Conservation (phyloP, 2,113 vertebrate species). For the Pimephales promelas region DNA sequence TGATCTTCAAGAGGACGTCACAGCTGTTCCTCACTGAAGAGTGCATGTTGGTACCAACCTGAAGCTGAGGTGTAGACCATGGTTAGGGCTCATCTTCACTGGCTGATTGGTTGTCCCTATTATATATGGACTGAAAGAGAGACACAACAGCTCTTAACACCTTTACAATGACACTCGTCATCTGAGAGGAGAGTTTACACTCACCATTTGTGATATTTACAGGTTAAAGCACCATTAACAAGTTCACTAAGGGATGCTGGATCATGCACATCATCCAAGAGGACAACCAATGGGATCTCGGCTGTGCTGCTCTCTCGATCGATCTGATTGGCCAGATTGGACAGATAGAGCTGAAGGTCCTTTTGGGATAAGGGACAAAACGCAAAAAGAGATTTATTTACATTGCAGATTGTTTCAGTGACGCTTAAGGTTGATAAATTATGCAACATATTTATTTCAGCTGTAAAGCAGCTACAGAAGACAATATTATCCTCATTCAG, state of each 20-base stretch:
- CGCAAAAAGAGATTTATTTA: background rate
- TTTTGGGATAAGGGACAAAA: slow-evolving; percentile 58
- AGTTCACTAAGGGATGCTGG: slow-evolving; percentile 91
- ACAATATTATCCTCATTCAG: background rate
- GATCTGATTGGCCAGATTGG: slow-evolving; percentile 96
- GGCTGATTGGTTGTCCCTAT: slow-evolving; percentile 98
- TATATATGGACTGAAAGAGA: slow-evolving; percentile 86
- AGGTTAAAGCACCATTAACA: slow-evolving; percentile 94
- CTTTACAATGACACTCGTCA: background rate
- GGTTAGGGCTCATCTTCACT: slow-evolving; percentile 95
- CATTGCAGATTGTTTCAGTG: background rate
- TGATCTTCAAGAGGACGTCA: background rate
- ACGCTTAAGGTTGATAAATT: background rate
- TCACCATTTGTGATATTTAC: slow-evolving; percentile 99
- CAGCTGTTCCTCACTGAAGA: background rate
- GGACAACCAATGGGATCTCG: slow-evolving; percentile 89
- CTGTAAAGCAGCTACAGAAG: background rate
- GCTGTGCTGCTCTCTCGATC: slow-evolving; percentile 86
- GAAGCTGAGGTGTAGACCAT: slow-evolving; percentile 95
- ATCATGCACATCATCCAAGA: slow-evolving; percentile 92
- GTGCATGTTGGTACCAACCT: slow-evolving; percentile 72
- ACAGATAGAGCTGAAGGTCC: slow-evolving; percentile 96
- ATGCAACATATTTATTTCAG: background rate
- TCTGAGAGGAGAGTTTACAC: background rate
- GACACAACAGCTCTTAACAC: background rate